Conservation (phyloP, 1,140 invertebrate species). For the Drosophila grimshawi region DNA sequence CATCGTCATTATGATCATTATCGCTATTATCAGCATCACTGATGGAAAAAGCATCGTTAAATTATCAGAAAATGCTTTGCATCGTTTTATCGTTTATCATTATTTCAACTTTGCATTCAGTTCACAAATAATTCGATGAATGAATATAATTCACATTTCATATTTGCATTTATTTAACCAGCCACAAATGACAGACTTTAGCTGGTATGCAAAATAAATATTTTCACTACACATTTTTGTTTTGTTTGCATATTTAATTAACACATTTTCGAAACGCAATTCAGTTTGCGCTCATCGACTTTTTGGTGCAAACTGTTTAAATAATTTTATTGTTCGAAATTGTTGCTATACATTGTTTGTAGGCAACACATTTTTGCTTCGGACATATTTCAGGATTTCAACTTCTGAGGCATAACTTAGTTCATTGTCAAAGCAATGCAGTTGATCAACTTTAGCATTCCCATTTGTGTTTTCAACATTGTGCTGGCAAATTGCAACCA, state of each 20-base stretch:
- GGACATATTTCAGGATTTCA: background rate
- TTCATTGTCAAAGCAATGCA: background rate
- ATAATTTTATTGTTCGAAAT: background rate
- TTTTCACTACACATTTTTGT: conserved; percentile 6
- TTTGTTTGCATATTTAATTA: conserved; percentile 44
- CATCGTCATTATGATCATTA: conserved; percentile 20
- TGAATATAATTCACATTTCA: conserved; percentile 22
- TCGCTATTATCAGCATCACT: conserved; percentile 10
- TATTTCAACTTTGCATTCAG: conserved; percentile 14
- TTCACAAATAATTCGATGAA: conserved; percentile 32
- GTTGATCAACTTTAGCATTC: background rate
- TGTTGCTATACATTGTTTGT: background rate
- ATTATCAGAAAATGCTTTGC: conserved; percentile 29
- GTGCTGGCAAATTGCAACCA: background rate
- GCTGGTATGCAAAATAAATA: conserved; percentile 16
- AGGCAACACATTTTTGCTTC: background rate
- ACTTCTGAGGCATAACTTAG: background rate
- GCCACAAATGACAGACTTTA: conserved; percentile 34
- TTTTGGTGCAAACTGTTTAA: conserved; percentile 8
- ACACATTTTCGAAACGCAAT: conserved; percentile 8
- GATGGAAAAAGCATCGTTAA: conserved; percentile 37
- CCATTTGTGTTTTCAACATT: background rate
- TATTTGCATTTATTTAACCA: conserved; percentile 43
- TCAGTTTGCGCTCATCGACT: background rate
- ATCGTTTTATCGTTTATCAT: conserved; percentile 30